Evolutionary conservation across 2,113 vertebrate genomes (phyloP).

Genomic region (Pedetes capensis): DNA sequence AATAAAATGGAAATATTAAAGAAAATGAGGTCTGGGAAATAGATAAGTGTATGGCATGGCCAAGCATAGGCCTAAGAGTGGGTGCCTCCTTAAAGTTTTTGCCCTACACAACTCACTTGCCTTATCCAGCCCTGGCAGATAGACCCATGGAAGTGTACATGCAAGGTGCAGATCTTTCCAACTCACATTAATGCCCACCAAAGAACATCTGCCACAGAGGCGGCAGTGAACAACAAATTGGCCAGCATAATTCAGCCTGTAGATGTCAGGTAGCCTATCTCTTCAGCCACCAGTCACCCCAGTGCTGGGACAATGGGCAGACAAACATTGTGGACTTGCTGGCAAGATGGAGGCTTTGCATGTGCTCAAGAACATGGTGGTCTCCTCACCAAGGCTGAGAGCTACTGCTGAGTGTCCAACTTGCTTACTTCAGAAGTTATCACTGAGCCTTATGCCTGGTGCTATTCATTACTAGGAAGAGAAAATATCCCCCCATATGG

Average conservation of each 20-base stretch:
- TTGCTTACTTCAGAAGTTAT: not conserved
- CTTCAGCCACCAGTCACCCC: not conserved
- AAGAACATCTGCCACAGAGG: not conserved
- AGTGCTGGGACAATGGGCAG: not conserved
- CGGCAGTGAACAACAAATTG: not conserved
- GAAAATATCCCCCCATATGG: not conserved
- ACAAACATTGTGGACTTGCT: not conserved
- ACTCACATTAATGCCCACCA: not conserved
- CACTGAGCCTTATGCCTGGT: not conserved
- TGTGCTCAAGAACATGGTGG: not conserved
- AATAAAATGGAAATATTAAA: not conserved
- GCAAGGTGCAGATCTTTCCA: not conserved
- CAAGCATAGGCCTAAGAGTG: not conserved
- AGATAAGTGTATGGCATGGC: not conserved
- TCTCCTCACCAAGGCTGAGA: not conserved
- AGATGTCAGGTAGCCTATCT: not conserved
- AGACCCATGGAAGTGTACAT: not conserved
- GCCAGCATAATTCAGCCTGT: not conserved
- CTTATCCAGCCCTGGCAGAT: not conserved
- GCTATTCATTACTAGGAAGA: not conserved
- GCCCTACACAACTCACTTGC: too few species aligned
- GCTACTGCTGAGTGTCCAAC: not conserved
- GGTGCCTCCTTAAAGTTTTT: not conserved
- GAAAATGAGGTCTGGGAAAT: not conserved
- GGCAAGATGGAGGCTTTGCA: not conserved